Base-by-base conservation (phyloP, 2,888 invertebrate species). In the Eulithis testata region DNA sequence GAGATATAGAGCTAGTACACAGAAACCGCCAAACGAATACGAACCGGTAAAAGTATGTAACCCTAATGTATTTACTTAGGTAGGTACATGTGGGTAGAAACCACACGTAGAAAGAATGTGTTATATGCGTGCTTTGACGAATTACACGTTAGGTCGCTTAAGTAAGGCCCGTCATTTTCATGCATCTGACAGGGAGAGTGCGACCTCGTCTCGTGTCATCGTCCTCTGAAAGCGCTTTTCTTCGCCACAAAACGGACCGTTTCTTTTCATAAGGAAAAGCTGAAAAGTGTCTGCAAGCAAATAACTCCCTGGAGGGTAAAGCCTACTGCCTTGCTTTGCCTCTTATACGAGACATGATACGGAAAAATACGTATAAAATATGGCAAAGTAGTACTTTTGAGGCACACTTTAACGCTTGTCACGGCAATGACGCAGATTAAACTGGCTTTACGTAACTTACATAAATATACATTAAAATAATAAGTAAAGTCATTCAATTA, bases 261-360 rank as follows among this genome's bases (percentile, higher is more conserved):
- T 92, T 91, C 93, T 92, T 92, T 92, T 92, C 92, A 93, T 90
- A 91, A 91, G 90, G 88, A 91, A 91, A 91, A 90, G 88, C 89
- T 92, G 90, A 91, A 92, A 92, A 92, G 91, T 92, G 93, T 92
- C 92, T 92, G 84, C 93, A 87, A 88, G 91, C 93, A 91, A 91
- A 92, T 91, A 91, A 89, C 89, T 93, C 92, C 92, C 93, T 87
- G 79, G 92, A 89, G 92, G 92, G 86, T 85, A 88, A 88, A 86
- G 85, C 91, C 91, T 87, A 91, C 91, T 91, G 93, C 89, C 91
- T 90, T 86, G 89, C 88, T 89, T 91, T 90, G 85, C 86, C 83
- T 83, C 80, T 82, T 84, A 83, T 78, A 81, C 70, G 77, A 81
- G 81, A 82, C 82, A 83, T 87, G 84, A 89, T 86, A 85, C 83